Conservation (phyloP, 1,140 invertebrate species). For the Panagrolaimus sp. region DNA sequence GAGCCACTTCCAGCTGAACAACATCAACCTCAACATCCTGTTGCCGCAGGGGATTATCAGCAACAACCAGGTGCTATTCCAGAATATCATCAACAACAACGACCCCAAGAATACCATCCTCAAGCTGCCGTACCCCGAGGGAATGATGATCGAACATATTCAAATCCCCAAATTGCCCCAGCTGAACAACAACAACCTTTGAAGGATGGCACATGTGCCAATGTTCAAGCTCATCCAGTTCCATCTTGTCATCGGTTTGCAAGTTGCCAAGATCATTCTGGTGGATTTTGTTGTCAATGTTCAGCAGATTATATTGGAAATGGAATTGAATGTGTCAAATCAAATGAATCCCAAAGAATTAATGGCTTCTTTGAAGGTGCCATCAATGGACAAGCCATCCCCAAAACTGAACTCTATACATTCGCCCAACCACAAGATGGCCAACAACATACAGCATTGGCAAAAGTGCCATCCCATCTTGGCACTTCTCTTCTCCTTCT, state of each 20-base stretch:
- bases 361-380: slow-evolving; percentile 75
- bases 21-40: no score
- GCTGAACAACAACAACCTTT: slow-evolving; percentile 2
- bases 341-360: slow-evolving; percentile 71
- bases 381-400: slow-evolving; percentile 73
- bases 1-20: background rate
- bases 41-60: no score
- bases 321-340: slow-evolving; percentile 79
- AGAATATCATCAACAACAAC: no score
- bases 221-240: background rate
- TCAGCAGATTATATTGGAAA: slow-evolving; percentile 77
- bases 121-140: background rate
- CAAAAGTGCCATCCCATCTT: slow-evolving; percentile 70
- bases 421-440: slow-evolving; percentile 83
- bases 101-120: no score
- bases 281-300: slow-evolving; percentile 83
- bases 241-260: slow-evolving; percentile 60
- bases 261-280: slow-evolving; percentile 72
- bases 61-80: no score
- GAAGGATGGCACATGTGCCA: slow-evolving; percentile 1
- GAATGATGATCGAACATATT: no score
- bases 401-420: slow-evolving; percentile 78
- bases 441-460: slow-evolving; percentile 81
- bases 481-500: slow-evolving; percentile 75
- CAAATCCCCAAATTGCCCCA: background rate